A percentile compares a stretch with the other conserved stretches of the same genome.
These are phyloP conservation scores for Physeter macrocephalus DNA, from an alignment of 2,113 vertebrate genomes.

Conservation along the genomic window DNA sequence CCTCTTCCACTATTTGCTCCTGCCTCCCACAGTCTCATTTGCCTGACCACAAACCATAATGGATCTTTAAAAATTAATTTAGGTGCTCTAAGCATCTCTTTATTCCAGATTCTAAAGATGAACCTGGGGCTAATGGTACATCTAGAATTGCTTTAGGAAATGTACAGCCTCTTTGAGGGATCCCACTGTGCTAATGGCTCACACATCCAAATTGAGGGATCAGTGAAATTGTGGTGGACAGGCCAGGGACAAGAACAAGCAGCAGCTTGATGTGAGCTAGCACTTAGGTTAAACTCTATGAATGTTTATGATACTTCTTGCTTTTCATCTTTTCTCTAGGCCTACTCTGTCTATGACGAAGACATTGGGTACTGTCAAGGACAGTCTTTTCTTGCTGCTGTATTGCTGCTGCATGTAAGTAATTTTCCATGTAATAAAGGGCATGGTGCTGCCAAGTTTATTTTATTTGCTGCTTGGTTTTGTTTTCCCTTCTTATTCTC, in stretches of 20 bases:
- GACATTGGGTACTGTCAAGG: slow-evolving; percentile 99
- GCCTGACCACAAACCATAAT: background rate
- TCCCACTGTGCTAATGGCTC: background rate
- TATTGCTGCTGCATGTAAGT: slow-evolving; percentile 97
- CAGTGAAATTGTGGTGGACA: background rate
- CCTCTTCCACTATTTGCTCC: background rate
- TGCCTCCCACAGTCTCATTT: background rate
- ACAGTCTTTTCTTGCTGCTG: slow-evolving; percentile 97
- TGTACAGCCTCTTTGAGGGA: background rate
- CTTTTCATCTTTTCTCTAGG: slow-evolving; percentile 79
- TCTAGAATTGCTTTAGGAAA: background rate
- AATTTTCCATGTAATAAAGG: slow-evolving; percentile 44
- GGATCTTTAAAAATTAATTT: background rate
- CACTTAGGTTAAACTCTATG: background rate
- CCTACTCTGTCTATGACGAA: slow-evolving; percentile 97
- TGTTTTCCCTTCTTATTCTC: slow-evolving; percentile 32
- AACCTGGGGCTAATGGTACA: background rate
- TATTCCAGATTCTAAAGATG: background rate
- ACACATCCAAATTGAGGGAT: background rate
- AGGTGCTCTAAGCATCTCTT: background rate
- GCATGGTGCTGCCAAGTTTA: slow-evolving; percentile 38
- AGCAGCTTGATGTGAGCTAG: background rate
- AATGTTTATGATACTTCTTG: background rate
- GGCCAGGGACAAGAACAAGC: background rate
- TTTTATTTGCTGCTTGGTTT: slow-evolving; percentile 53